Percentiles rank a stretch among this genome's conserved stretches.
phyloP scores from a whole-genome alignment of 2,888 invertebrate species.

The Merodon equestris region DNA sequence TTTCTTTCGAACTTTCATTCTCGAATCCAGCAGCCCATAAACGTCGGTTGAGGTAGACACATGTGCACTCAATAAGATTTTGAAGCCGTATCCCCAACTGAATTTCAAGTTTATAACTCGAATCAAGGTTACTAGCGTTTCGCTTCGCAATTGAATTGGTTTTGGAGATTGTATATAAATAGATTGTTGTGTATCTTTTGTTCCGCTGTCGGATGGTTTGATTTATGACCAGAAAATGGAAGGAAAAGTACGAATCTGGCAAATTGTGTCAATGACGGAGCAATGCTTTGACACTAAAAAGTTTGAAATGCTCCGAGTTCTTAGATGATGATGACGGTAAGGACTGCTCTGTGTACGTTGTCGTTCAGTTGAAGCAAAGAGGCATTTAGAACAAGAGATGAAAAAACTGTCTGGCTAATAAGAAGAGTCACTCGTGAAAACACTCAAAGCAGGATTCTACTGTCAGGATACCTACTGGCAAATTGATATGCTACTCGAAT shows the following conservation, averaged over 20 bases:
- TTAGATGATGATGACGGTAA: too few relatives aligned
- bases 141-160: not conserved
- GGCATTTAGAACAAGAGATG: too few relatives aligned
- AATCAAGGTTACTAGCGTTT: slow-evolving; percentile 30
- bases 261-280: slow-evolving; percentile 15
- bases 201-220: not conserved
- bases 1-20: slow-evolving; percentile 11
- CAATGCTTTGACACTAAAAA: too few relatives aligned
- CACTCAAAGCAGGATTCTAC: too few relatives aligned
- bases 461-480: too few relatives aligned
- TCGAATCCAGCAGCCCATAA: slow-evolving; percentile 11
- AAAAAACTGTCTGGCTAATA: too few relatives aligned
- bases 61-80: too few relatives aligned
- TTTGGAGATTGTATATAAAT: not conserved
- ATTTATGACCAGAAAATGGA: not conserved
- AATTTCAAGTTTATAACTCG: slow-evolving; percentile 10
- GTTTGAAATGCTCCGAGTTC: too few relatives aligned
- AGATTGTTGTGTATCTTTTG: not conserved
- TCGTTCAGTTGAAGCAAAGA: too few relatives aligned
- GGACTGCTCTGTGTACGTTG: too few relatives aligned
- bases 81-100: not conserved
- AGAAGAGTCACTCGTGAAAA: too few relatives aligned
- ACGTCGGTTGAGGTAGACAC: not conserved
- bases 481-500: too few relatives aligned
- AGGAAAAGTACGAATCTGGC: not conserved